Conservation (phyloP, 1,140 invertebrate genomes). For the Laupala kohalensis region DNA sequence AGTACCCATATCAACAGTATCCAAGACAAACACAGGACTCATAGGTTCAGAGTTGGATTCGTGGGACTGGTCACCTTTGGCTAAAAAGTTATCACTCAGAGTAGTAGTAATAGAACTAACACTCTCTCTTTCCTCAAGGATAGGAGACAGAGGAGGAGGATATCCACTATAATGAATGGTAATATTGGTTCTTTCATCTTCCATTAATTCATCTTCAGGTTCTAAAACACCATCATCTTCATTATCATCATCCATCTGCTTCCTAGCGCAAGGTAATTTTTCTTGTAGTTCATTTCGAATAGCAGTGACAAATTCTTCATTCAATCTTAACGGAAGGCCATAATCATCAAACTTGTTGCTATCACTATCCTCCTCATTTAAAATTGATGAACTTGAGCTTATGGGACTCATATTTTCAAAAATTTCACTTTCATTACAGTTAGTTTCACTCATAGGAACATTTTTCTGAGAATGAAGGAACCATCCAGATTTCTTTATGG, state of each 20-base stretch:
- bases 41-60: slow-evolving; percentile 23
- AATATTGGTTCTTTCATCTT: slow-evolving; percentile 27
- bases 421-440: not conserved
- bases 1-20: not conserved
- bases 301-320: slow-evolving; percentile 54
- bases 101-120: slow-evolving; percentile 15
- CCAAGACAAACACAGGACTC: slow-evolving; percentile 10
- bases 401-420: not conserved
- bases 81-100: slow-evolving; percentile 8
- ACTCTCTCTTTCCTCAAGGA: slow-evolving; percentile 40
- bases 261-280: slow-evolving; percentile 48
- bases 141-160: slow-evolving; percentile 43
- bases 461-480: slow-evolving; percentile 29
- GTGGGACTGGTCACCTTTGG: slow-evolving; percentile 18
- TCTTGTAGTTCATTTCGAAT: slow-evolving; percentile 53
- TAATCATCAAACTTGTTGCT: slow-evolving; percentile 29
- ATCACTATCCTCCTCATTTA: slow-evolving; percentile 14
- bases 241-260: slow-evolving; percentile 20
- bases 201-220: slow-evolving; percentile 21
- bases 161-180: slow-evolving; percentile 39
- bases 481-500: slow-evolving; percentile 24
- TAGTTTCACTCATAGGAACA: not conserved
- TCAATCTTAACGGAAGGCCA: slow-evolving; percentile 42
- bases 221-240: slow-evolving; percentile 25
- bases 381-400: not conserved